Conservation (phyloP, 1,140 invertebrate species). For the Carposina sasakii region DNA sequence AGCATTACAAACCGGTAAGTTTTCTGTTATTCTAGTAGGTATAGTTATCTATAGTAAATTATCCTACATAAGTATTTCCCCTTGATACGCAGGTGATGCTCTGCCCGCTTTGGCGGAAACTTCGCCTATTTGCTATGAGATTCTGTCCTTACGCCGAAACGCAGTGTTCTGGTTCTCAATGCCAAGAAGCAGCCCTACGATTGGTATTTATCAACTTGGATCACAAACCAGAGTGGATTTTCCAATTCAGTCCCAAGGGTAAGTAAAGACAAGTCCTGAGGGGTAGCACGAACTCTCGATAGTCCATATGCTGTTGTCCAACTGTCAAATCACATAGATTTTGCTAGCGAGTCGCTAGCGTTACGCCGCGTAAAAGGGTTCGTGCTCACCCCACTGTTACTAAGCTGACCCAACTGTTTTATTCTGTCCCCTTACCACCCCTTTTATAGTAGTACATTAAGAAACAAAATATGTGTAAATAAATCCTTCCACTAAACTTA, state of each 20-base stretch:
- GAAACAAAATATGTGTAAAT: too few species aligned
- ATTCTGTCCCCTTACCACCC: too few species aligned
- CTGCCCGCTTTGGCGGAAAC: constrained; percentile 72
- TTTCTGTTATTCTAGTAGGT: not conserved
- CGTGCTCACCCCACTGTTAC: too few species aligned
- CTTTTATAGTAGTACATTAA: too few species aligned
- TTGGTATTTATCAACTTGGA: constrained; percentile 87
- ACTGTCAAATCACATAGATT: too few species aligned
- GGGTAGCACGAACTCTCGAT: too few species aligned
- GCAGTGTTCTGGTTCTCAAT: constrained; percentile 85
- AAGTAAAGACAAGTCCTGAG: constrained; percentile 6
- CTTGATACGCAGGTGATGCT: constrained; percentile 47
- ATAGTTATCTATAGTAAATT: not conserved
- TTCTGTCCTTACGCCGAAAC: constrained; percentile 93
- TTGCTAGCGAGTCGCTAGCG: too few species aligned
- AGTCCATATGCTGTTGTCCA: too few species aligned
- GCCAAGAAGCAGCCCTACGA: constrained; percentile 91
- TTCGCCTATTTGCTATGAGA: constrained; percentile 90
- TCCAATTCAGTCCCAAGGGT: constrained; percentile 77
- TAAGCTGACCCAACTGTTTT: too few species aligned
- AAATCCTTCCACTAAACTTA: too few species aligned
- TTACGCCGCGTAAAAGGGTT: too few species aligned
- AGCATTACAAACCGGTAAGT: constrained; percentile 63
- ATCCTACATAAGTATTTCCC: not conserved
- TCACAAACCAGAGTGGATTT: constrained; percentile 88